These are phyloP conservation scores for Elephas maximus DNA, from an alignment of 2,113 vertebrate species.

Conservation along the genomic window DNA sequence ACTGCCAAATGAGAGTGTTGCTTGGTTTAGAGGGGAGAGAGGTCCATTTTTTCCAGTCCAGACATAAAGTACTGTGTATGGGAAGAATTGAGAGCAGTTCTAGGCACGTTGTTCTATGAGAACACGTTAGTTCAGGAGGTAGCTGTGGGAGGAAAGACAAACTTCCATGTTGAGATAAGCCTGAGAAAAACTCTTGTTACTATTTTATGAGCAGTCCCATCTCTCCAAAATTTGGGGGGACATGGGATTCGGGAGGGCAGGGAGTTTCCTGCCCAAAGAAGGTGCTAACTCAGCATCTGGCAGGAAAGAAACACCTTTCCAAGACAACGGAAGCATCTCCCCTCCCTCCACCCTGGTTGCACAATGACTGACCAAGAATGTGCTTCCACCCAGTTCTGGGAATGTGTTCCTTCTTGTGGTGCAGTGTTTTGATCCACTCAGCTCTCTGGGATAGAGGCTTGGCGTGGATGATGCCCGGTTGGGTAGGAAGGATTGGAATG, in stretches of 20 bases:
- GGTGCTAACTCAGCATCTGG: conserved; percentile 75
- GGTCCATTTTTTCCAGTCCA: background rate
- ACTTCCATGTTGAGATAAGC: background rate
- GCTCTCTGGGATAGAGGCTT: background rate
- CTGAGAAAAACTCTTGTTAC: background rate
- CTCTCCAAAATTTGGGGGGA: background rate
- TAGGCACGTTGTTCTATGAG: background rate
- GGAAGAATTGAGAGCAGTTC: background rate
- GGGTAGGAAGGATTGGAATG: background rate
- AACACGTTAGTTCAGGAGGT: background rate
- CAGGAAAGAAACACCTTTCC: conserved; percentile 43
- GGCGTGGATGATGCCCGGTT: background rate
- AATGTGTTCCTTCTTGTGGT: conserved; percentile 54
- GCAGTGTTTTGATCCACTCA: background rate
- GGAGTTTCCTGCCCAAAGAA: background rate
- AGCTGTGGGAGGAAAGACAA: background rate
- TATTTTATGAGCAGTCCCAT: background rate
- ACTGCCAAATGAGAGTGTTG: background rate
- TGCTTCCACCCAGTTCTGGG: conserved; percentile 80
- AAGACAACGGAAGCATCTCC: conserved; percentile 59
- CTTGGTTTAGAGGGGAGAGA: background rate
- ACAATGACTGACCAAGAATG: conserved; percentile 73
- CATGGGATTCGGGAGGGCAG: background rate
- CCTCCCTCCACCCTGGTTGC: conserved; percentile 74
- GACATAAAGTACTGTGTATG: background rate